Base-by-base conservation (phyloP, 2,888 invertebrate genomes). In the Phyto melanocephala region DNA sequence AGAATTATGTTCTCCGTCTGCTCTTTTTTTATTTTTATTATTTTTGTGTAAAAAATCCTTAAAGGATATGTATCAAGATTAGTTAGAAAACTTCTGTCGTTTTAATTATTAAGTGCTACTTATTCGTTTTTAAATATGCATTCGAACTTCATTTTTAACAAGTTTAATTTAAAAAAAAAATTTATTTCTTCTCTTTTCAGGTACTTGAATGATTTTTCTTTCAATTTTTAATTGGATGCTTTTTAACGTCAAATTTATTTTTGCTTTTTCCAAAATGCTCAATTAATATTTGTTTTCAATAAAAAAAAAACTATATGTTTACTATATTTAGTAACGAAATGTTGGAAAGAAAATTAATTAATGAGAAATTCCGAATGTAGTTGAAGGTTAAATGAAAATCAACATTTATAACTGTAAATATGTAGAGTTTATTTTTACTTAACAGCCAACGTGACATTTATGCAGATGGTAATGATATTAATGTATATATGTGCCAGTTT, bases 191-290 rank as follows among this genome's bases (percentile, higher is more conserved):
- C n/a, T 67, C 37, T 20, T 67, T 74, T 11, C 72, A 79, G 72
- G 58, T 79, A 45, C 15, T 62, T 60, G 8, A 35, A 52, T 24
- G 17, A 20, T 72, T 2, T 67, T 79, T 37, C 7, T 50, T 52
- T 67, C 45, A 15, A 65, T 33, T 72, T 68, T 79, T 79, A 79
- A 79, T 79, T 79, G 72, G 67, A 60, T 60, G 42, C 60, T 67
- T 52, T 67, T 67, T 52, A 72, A 40, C 28, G n/a, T n/a, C n/a
- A n/a, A n/a, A n/a, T n/a, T n/a, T n/a, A n/a, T n/a, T 42, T 54
- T 52, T 56, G 33, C 2, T 42, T 15, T 17, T 45, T 37, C 45
- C 52, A 45, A 78, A 72, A 72, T 22, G 47, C 22, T 42, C 79
- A 67, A 58, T 72, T 79, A 65, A 72, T 65, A 28, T 60, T 72